These are phyloP conservation scores for Onchidella celtica DNA, from an alignment of 2,888 invertebrate genomes.

Conservation along the genomic window DNA sequence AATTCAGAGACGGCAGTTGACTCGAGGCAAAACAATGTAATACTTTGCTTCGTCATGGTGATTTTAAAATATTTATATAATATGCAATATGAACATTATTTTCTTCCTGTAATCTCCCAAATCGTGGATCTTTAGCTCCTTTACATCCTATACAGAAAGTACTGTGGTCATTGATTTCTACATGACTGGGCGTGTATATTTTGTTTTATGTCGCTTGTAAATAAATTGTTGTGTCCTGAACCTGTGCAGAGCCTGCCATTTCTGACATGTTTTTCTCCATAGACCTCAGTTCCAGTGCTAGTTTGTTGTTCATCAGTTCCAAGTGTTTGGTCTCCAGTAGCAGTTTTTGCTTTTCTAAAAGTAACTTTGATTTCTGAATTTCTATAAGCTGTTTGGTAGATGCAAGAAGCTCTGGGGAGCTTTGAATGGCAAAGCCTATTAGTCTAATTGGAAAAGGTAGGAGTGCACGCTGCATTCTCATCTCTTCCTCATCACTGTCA, in stretches of 20 bases:
- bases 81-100: too few species aligned
- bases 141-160: not conserved
- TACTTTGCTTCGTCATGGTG: too few species aligned
- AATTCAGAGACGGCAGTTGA: too few species aligned
- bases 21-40: too few species aligned
- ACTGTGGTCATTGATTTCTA: not conserved
- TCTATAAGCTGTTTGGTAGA: constrained; percentile 40
- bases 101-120: not conserved
- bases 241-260: constrained; percentile 6
- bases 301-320: constrained; percentile 41
- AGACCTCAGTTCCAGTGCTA: constrained; percentile 32
- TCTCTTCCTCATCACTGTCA: constrained; percentile 49
- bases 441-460: constrained; percentile 46
- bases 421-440: constrained; percentile 41
- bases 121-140: not conserved
- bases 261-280: constrained; percentile 42
- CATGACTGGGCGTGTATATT: not conserved
- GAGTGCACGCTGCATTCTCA: constrained; percentile 15
- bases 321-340: constrained; percentile 35
- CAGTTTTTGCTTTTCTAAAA: constrained; percentile 39
- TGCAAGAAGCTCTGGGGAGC: constrained; percentile 36
- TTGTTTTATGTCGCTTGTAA: constrained; percentile 37
- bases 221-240: constrained; percentile 44
- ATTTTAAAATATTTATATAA: too few species aligned
- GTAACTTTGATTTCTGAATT: constrained; percentile 38